Conservation (phyloP, 2,113 vertebrate species). For the Nycticorax nycticorax region DNA sequence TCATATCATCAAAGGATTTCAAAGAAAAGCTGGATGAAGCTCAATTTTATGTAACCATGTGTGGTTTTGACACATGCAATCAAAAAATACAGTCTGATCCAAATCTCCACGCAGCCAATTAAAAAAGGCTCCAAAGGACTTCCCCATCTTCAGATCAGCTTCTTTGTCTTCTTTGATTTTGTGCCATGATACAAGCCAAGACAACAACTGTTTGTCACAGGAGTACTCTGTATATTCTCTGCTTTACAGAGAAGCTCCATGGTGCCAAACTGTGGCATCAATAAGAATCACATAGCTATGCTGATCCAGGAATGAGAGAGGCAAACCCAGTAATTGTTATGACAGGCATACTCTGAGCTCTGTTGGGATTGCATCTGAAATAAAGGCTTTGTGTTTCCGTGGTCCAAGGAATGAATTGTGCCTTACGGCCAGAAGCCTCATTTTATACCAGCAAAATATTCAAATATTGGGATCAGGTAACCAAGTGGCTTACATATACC, state of each 20-base stretch:
- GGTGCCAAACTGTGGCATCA: not conserved
- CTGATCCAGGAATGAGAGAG: not conserved
- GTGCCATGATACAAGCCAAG: not conserved
- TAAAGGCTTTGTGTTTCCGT: not conserved
- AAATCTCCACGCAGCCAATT: not conserved
- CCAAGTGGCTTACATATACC: not conserved
- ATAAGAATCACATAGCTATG: not conserved
- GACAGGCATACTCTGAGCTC: not conserved
- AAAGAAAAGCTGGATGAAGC: not conserved
- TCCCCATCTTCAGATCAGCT: not conserved
- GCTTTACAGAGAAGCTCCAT: not conserved
- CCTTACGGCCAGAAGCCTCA: not conserved
- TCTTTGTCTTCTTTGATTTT: not conserved
- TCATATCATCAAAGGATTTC: not conserved
- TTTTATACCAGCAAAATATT: not conserved
- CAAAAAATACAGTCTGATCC: not conserved
- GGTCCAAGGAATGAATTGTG: not conserved
- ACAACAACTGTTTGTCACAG: not conserved
- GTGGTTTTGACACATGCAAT: not conserved
- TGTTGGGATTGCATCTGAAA: not conserved
- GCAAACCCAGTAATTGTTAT: not conserved
- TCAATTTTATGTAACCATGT: not conserved
- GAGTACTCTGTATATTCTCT: not conserved
- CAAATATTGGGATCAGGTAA: not conserved
- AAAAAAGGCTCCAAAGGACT: not conserved